phyloP scores from a whole-genome alignment of 2,797 vertebrate species.

The Enteromius trimaculatus region DNA sequence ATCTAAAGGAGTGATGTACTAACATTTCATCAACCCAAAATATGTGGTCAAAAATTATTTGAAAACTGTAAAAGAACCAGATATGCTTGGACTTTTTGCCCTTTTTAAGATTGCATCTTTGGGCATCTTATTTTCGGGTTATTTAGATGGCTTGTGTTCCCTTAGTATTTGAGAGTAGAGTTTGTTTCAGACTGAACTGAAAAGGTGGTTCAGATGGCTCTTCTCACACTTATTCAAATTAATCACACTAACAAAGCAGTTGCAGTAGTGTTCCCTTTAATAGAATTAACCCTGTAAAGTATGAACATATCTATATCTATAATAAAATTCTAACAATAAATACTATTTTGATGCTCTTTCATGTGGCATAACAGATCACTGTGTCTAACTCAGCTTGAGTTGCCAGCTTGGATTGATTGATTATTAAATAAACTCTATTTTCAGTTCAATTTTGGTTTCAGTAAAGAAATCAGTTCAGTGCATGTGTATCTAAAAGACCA shows the following conservation, averaged over 20 bases:
- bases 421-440: background rate
- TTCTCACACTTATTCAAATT: background rate
- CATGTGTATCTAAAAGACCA: background rate
- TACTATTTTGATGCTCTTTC: background rate
- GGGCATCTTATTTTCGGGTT: background rate
- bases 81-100: background rate
- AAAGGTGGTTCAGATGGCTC: background rate
- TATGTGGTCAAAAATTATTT: accelerated
- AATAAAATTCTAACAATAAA: background rate
- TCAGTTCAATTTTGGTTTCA: background rate
- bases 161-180: background rate
- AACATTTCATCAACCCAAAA: background rate
- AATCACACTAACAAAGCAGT: background rate
- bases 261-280: background rate
- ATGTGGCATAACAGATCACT: too few relatives aligned
- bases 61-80: background rate
- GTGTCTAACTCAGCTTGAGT: too few relatives aligned
- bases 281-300: background rate
- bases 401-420: background rate
- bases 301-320: background rate
- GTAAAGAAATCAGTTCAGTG: background rate
- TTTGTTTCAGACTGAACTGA: background rate
- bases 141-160: background rate
- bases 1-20: background rate
- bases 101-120: background rate